Conservation (phyloP, 2,888 invertebrate species). For the Eupithecia abbreviata region DNA sequence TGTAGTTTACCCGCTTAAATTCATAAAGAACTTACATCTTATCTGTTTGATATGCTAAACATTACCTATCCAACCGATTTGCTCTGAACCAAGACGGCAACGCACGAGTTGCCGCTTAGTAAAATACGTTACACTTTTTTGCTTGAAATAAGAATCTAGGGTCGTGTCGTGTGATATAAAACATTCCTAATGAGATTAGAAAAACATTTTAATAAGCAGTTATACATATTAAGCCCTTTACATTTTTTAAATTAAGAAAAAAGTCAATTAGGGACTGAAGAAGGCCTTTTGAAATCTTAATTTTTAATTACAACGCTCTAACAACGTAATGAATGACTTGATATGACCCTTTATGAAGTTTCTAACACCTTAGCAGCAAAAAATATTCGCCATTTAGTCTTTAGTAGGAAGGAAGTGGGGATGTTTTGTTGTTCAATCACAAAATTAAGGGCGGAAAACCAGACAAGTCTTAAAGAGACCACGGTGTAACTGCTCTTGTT, state of each 20-base stretch:
- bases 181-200: slow-evolving; percentile 31
- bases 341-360: slow-evolving; percentile 63
- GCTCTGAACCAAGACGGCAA: neutral
- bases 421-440: slow-evolving; percentile 50
- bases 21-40: neutral
- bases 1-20: too few species aligned
- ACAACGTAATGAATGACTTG: slow-evolving; percentile 61
- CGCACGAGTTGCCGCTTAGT: neutral
- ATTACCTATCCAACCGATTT: slow-evolving; percentile 5
- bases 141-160: slow-evolving; percentile 21
- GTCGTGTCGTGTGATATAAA: slow-evolving; percentile 19
- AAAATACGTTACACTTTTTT: slow-evolving; percentile 25
- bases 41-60: neutral
- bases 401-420: slow-evolving; percentile 42
- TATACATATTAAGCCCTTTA: slow-evolving; percentile 51
- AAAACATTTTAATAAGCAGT: slow-evolving; percentile 70
- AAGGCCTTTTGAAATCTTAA: slow-evolving; percentile 59
- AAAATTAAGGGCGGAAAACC: slow-evolving; percentile 41
- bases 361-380: slow-evolving; percentile 70
- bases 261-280: slow-evolving; percentile 62
- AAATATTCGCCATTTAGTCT: slow-evolving; percentile 56
- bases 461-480: slow-evolving; percentile 16
- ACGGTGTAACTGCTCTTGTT: neutral
- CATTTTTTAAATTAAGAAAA: slow-evolving; percentile 51
- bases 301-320: slow-evolving; percentile 71